Percentiles rank a stretch among this genome's conserved stretches.
Evolutionary conservation across 2,888 invertebrate genomes (phyloP).

Genomic region (Dione juno): DNA sequence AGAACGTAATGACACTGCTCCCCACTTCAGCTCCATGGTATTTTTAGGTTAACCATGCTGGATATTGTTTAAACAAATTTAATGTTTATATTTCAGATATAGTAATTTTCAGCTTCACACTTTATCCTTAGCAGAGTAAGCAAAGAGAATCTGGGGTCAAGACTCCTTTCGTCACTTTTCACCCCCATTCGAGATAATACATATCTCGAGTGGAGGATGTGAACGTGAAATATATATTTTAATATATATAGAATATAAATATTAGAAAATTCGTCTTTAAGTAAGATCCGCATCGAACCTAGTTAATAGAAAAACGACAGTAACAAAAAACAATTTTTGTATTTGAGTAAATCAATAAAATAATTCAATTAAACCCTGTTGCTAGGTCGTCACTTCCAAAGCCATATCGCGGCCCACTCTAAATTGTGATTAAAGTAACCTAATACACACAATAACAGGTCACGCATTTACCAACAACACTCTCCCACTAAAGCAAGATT

Average conservation of each 20-base stretch:
- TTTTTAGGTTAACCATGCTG: no score
- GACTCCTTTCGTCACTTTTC: no score
- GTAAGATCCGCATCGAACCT: background rate
- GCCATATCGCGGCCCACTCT: conserved; percentile 80
- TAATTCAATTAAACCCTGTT: conserved; percentile 69
- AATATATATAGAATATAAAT: background rate
- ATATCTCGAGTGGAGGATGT: no score
- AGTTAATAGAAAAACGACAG: background rate
- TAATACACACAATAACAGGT: conserved; percentile 83
- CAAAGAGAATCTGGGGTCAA: no score
- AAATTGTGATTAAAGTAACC: conserved; percentile 83
- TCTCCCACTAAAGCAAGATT: conserved; percentile 58
- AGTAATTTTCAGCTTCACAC: no score
- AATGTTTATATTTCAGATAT: no score
- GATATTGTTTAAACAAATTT: no score
- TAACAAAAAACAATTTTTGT: background rate
- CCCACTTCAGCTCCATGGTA: no score
- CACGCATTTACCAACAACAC: conserved; percentile 79
- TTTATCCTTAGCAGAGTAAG: no score
- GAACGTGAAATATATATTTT: no score
- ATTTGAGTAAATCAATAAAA: conserved; percentile 50
- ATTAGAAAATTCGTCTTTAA: background rate
- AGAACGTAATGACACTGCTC: no score
- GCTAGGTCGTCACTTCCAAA: conserved; percentile 74
- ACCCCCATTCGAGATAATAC: no score